These are phyloP conservation scores for Aramus guarauna DNA, from an alignment of 2,113 vertebrate genomes.

Conservation along the genomic window DNA sequence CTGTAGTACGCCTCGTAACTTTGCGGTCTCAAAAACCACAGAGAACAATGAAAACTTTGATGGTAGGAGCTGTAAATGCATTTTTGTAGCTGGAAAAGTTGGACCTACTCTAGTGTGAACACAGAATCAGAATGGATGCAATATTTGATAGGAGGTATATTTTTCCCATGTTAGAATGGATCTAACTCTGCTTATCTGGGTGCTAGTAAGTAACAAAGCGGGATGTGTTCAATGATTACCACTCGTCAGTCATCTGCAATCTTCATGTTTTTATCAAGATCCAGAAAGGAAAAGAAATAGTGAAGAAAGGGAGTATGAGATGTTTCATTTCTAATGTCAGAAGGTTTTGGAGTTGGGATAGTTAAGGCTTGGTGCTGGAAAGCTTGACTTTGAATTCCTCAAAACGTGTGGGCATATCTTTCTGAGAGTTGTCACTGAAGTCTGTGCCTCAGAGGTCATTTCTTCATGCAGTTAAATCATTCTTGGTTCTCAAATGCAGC, in stretches of 20 bases:
- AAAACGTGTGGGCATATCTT: background rate
- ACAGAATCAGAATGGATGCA: background rate
- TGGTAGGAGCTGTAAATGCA: background rate
- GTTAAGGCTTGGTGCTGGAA: background rate
- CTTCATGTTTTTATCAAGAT: background rate
- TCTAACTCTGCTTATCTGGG: background rate
- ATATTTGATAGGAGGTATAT: background rate
- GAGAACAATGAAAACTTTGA: background rate
- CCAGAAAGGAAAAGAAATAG: background rate
- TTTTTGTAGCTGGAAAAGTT: background rate
- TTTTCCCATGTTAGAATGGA: background rate
- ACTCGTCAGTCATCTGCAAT: background rate
- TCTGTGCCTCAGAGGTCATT: background rate
- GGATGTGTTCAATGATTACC: background rate
- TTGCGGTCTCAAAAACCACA: background rate
- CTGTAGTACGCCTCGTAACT: background rate
- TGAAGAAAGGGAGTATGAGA: background rate
- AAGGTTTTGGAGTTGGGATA: background rate
- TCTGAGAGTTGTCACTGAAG: background rate
- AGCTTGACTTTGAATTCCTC: background rate
- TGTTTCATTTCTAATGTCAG: background rate
- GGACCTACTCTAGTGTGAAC: fast-evolving
- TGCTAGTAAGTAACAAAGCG: background rate
- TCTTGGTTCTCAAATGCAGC: background rate
- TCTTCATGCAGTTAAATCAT: background rate